phyloP scores from a whole-genome alignment of 1,140 invertebrate species.

The Eriocheir sinensis region DNA sequence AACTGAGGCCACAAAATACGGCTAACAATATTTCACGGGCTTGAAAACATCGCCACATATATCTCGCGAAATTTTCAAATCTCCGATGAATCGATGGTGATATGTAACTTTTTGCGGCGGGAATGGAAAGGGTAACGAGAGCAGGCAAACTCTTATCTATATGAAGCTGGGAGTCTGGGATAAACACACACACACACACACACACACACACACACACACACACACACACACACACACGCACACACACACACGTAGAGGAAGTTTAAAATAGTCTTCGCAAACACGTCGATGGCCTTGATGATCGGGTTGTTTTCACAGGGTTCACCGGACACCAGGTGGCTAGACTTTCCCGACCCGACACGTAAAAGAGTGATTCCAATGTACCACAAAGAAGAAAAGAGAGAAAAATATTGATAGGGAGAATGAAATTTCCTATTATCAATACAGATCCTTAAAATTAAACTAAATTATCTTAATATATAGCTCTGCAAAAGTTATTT shows the following conservation, averaged over 20 bases:
- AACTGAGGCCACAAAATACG: no score
- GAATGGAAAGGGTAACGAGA: no score
- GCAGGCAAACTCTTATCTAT: background rate
- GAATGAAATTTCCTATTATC: no score
- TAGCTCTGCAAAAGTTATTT: no score
- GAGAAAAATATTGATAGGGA: no score
- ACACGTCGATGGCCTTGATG: background rate
- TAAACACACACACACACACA: slow-evolving; percentile 27
- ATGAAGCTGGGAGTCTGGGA: background rate
- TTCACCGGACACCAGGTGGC: background rate
- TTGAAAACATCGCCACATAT: no score
- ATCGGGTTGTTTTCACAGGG: background rate
- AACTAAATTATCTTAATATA: no score
- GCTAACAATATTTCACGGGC: no score
- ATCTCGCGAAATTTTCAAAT: background rate
- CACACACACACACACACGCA: slow-evolving; percentile 48
- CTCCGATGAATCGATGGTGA: background rate
- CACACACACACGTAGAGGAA: background rate
- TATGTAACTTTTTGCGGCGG: background rate
- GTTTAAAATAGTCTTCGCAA: background rate
- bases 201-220: slow-evolving; percentile 46
- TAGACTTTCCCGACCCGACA: background rate
- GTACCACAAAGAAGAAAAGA: no score
- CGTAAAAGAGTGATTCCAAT: background rate
- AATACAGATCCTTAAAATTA: no score